phyloP scores from a whole-genome alignment of 2,113 vertebrate genomes.

The Montifringilla adamsi region DNA sequence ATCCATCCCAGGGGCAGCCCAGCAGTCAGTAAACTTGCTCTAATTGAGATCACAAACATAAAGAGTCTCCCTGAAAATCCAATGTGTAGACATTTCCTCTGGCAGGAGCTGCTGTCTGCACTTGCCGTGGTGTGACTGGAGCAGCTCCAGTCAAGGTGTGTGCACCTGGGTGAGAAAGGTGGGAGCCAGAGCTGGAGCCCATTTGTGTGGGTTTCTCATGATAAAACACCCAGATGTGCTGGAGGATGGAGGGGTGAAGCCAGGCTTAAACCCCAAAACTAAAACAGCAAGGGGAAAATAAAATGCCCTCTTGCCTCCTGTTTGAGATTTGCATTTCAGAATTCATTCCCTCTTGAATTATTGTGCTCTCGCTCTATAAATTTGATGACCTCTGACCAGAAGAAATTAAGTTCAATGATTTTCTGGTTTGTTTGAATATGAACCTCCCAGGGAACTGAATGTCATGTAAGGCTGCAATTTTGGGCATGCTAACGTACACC shows the following conservation, averaged over 20 bases:
- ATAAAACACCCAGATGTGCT: background rate
- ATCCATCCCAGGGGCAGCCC: background rate
- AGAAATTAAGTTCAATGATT: background rate
- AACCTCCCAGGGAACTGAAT: background rate
- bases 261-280: background rate
- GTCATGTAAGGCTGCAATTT: background rate
- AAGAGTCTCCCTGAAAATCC: background rate
- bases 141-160: accelerated
- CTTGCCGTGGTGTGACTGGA: too few species aligned
- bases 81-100: accelerated
- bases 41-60: background rate
- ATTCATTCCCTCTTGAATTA: background rate
- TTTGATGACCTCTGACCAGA: background rate
- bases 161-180: accelerated
- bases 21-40: background rate
- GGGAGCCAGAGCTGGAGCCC: background rate
- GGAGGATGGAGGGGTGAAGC: background rate
- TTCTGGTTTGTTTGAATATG: background rate
- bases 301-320: background rate
- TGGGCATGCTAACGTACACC: background rate
- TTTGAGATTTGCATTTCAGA: background rate
- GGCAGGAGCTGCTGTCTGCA: background rate
- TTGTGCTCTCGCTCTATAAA: background rate
- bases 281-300: background rate
- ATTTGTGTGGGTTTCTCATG: background rate